These are phyloP conservation scores for Drosophila longiperda DNA, from an alignment of 2,888 invertebrate genomes.

Conservation along the genomic window DNA sequence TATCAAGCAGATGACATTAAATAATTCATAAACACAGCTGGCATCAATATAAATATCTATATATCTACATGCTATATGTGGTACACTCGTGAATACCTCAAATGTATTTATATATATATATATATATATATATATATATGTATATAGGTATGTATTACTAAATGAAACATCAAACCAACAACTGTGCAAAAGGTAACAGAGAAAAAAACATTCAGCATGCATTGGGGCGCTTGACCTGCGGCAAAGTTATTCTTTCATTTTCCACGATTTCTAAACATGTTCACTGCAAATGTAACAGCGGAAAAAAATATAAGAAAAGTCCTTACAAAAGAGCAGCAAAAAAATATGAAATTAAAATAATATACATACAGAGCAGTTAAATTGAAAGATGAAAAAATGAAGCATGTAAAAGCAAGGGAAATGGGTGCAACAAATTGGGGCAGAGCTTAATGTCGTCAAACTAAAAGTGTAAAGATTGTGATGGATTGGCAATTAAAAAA, in stretches of 20 bases:
- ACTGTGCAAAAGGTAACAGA: conserved; percentile 41
- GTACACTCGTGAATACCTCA: conserved; percentile 4
- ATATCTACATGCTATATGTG: conserved; percentile 10
- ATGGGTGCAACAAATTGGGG: background rate
- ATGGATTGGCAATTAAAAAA: background rate
- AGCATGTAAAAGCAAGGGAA: conserved; percentile 17
- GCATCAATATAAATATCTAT: conserved; percentile 20
- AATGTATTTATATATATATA: conserved; percentile 2
- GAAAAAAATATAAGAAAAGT: conserved; percentile 18
- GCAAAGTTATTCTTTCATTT: conserved; percentile 85
- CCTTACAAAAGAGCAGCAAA: conserved; percentile 16
- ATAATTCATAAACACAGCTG: conserved; percentile 50
- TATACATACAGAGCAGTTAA: conserved; percentile 29
- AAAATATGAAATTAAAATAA: conserved; percentile 39
- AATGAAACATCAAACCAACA: conserved; percentile 47
- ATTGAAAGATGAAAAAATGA: conserved; percentile 5
- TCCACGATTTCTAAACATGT: conserved; percentile 80
- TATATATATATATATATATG: conserved; percentile 5
- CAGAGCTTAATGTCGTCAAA: background rate
- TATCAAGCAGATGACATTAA: conserved; percentile 60
- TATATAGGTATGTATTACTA: conserved; percentile 17
- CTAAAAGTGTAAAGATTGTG: background rate
- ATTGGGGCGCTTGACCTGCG: conserved; percentile 65
- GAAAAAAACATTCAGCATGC: conserved; percentile 51
- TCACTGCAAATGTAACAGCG: conserved; percentile 29